These are phyloP conservation scores for Psococerastis gibbosa DNA, from an alignment of 2,888 invertebrate genomes.

Conservation along the genomic window DNA sequence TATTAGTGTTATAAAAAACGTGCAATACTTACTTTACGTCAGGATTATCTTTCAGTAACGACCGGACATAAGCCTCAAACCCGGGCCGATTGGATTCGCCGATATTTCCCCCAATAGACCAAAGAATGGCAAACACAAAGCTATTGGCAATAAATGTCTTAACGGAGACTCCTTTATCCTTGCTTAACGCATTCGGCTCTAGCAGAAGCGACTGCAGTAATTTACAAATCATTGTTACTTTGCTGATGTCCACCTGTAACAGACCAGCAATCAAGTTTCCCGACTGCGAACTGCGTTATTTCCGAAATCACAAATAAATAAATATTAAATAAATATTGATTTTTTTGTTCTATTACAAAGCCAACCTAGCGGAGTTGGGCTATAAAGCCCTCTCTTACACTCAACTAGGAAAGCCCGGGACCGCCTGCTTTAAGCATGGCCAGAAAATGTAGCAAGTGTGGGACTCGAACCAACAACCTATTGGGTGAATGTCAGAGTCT, in stretches of 20 bases:
- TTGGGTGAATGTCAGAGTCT: no score
- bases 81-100: slow-evolving; percentile 43
- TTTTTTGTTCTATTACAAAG: no score
- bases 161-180: slow-evolving; percentile 34
- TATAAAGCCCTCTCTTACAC: no score
- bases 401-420: no score
- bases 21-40: slow-evolving; percentile 35
- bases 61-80: slow-evolving; percentile 48
- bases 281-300: no score
- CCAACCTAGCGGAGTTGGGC: no score
- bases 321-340: no score
- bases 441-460: no score
- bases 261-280: no score
- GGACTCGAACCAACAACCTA: no score
- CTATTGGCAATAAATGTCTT: slow-evolving; percentile 49
- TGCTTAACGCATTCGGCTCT: slow-evolving; percentile 42
- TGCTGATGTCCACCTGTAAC: slow-evolving; percentile 59
- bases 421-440: no score
- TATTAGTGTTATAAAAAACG: slow-evolving; percentile 9
- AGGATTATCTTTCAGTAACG: slow-evolving; percentile 47
- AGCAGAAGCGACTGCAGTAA: slow-evolving; percentile 49
- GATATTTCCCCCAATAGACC: slow-evolving; percentile 77
- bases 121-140: slow-evolving; percentile 64
- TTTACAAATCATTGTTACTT: slow-evolving; percentile 54
- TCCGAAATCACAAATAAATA: no score